Percentiles rank a stretch among this genome's conserved stretches.
Evolutionary conservation across 1,140 invertebrate genomes (phyloP).

Genomic region (Homalodisca vitripennis): DNA sequence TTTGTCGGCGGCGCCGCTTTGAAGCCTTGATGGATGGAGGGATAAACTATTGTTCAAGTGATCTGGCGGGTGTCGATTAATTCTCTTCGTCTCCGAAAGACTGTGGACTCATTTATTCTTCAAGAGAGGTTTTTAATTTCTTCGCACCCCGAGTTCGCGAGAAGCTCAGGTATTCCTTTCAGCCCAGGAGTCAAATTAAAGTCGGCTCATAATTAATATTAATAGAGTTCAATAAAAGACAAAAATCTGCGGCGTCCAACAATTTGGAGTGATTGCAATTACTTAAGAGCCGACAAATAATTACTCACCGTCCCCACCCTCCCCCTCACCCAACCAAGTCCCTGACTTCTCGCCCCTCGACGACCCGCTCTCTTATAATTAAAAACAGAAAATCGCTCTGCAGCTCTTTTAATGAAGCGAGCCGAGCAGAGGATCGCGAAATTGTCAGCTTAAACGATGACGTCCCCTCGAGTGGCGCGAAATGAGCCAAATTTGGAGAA

Average conservation of each 20-base stretch:
- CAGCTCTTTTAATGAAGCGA: conserved; percentile 25
- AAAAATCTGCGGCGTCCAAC: conserved; percentile 19
- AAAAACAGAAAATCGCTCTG: conserved; percentile 16
- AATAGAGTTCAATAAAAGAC: conserved; percentile 9
- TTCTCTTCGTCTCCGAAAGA: neutral
- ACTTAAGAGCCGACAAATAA: conserved; percentile 22
- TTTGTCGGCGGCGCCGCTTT: neutral
- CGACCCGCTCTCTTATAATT: conserved; percentile 7
- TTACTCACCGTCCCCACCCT: neutral
- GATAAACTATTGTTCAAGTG: conserved; percentile 18
- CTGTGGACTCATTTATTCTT: conserved; percentile 11
- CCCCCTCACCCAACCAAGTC: neutral
- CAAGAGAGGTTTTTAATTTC: conserved; percentile 16
- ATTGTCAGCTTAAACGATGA: neutral
- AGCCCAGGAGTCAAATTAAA: conserved; percentile 2
- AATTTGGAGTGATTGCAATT: conserved; percentile 20
- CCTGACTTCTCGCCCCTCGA: too few species aligned
- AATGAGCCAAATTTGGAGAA: conserved; percentile 25
- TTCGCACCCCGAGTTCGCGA: neutral
- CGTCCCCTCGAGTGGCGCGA: conserved; percentile 14
- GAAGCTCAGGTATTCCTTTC: conserved; percentile 24
- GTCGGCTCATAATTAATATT: conserved; percentile 20
- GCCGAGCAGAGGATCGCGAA: conserved; percentile 13
- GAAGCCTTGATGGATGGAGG: conserved; percentile 16
- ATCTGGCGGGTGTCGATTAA: conserved; percentile 4